Evolutionary conservation across 2,888 invertebrate genomes (phyloP).

Genomic region (Rotaria socialis): DNA sequence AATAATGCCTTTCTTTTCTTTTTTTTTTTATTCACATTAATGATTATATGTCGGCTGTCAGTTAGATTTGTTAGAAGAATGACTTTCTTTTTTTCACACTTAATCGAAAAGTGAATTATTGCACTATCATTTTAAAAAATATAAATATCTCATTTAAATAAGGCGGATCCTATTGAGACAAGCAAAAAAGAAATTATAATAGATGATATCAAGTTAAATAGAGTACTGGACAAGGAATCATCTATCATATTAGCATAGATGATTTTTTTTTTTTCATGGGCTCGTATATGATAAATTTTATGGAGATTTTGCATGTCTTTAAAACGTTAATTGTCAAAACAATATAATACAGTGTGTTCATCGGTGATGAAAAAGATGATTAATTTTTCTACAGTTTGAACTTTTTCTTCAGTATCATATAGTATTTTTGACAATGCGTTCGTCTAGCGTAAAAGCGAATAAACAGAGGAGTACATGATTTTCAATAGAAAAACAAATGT

Average conservation of each 20-base stretch:
- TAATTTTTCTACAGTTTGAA: too few species aligned
- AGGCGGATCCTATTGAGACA: neutral
- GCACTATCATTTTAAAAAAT: too few species aligned
- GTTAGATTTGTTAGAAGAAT: neutral
- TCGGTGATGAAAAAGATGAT: too few species aligned
- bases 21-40: neutral
- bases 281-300: neutral
- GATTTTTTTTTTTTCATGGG: neutral
- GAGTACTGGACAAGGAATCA: neutral
- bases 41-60: slow-evolving; percentile 23
- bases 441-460: too few species aligned
- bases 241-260: neutral
- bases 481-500: too few species aligned
- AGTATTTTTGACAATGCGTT: too few species aligned
- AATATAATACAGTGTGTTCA: neutral
- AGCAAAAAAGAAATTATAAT: neutral
- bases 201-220: slow-evolving; percentile 23
- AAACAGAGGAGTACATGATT: too few species aligned
- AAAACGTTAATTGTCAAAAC: neutral
- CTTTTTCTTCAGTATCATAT: too few species aligned
- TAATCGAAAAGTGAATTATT: slow-evolving; percentile 1
- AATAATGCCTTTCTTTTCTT: neutral
- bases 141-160: neutral
- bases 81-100: neutral
- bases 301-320: neutral